A percentile compares a stretch with the other conserved stretches of the same genome.
These are phyloP conservation scores for Lycocorax pyrrhopterus DNA, from an alignment of 2,113 vertebrate species.

Conservation along the genomic window DNA sequence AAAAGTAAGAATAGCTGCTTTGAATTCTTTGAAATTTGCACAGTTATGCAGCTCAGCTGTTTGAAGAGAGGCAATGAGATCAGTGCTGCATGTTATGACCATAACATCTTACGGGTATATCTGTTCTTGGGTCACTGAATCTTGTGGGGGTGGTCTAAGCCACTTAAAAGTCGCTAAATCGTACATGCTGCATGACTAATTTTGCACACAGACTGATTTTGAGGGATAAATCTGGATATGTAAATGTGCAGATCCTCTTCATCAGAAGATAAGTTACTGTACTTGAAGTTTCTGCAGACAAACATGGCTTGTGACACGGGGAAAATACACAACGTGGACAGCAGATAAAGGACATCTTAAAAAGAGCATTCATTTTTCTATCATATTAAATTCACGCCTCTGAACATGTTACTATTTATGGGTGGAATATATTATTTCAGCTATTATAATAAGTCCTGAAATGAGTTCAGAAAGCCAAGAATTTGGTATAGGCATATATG, in stretches of 20 bases:
- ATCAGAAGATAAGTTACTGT: neutral
- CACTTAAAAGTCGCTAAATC: neutral
- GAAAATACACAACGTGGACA: neutral
- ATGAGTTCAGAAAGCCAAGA: neutral
- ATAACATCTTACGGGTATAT: neutral
- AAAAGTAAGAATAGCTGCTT: neutral
- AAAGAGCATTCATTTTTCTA: neutral
- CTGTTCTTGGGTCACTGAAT: neutral
- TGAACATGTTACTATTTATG: neutral
- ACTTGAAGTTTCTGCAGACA: neutral
- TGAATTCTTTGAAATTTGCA: neutral
- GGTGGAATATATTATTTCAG: neutral
- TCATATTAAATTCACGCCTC: neutral
- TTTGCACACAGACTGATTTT: neutral
- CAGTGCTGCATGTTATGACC: neutral
- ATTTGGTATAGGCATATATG: neutral
- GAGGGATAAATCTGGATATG: neutral
- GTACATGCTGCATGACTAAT: neutral
- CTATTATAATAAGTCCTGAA: neutral
- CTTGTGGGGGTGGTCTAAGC: neutral
- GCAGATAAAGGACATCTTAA: neutral
- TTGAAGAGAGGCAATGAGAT: neutral
- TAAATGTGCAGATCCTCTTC: neutral
- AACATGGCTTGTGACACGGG: neutral
- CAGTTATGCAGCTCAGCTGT: neutral